phyloP scores from a whole-genome alignment of 2,113 vertebrate genomes.

The Siniperca knerii region DNA sequence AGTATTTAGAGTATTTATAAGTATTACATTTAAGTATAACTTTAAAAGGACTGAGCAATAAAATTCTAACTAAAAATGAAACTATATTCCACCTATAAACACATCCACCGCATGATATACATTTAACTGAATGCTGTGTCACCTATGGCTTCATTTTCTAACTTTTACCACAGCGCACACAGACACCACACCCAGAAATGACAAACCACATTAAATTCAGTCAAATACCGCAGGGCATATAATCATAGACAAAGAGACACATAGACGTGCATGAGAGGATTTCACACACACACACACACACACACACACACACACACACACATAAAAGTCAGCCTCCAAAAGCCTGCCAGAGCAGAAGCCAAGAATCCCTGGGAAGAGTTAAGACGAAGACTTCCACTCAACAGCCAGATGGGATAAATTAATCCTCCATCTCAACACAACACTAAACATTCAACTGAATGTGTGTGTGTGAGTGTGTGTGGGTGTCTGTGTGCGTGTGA shows the following conservation, averaged over 20 bases:
- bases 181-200: slow-evolving; percentile 30
- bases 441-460: slow-evolving; percentile 56
- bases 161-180: slow-evolving; percentile 1
- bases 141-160: slow-evolving; percentile 5
- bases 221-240: slow-evolving; percentile 10
- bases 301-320: neutral
- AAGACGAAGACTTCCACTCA: slow-evolving; percentile 63
- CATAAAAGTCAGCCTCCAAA: slow-evolving; percentile 29
- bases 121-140: neutral
- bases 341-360: slow-evolving; percentile 65
- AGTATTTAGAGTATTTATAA: too few relatives aligned
- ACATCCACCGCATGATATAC: neutral
- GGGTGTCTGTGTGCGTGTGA: slow-evolving; percentile 2
- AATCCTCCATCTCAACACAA: slow-evolving; percentile 74
- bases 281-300: slow-evolving; percentile 9
- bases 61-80: neutral
- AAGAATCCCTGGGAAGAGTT: slow-evolving; percentile 71
- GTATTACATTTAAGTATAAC: too few relatives aligned
- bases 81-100: neutral
- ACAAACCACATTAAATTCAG: slow-evolving; percentile 7
- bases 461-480: slow-evolving; percentile 24
- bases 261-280: slow-evolving; percentile 9
- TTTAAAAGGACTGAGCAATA: neutral
- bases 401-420: slow-evolving; percentile 78
- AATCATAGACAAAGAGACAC: slow-evolving; percentile 29